Percentiles rank a stretch among this genome's conserved stretches.
Conservation (phyloP, 2,113 vertebrate genomes). For the Pardalotus punctatus region DNA sequence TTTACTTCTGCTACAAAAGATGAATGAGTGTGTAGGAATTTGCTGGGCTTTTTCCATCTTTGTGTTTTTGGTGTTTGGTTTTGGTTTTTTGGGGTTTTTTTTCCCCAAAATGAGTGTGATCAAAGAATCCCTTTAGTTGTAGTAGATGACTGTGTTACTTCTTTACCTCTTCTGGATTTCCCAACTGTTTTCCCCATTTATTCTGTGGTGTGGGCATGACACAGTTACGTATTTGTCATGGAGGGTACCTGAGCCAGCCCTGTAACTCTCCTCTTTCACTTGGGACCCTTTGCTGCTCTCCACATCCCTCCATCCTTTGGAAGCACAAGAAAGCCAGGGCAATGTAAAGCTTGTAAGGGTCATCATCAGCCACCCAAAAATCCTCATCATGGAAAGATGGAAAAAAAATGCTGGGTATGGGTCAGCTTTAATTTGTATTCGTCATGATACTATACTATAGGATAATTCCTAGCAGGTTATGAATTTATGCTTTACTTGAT, state of each 20-base stretch:
- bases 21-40: background rate
- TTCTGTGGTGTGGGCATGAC: background rate
- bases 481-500: background rate
- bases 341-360: background rate
- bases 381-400: background rate
- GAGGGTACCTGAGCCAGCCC: background rate
- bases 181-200: background rate
- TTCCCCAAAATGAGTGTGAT: background rate
- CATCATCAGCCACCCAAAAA: background rate
- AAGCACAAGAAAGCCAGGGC: background rate
- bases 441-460: accelerated
- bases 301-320: background rate
- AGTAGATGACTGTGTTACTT: background rate
- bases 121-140: background rate
- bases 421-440: background rate
- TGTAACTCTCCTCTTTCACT: background rate
- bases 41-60: background rate
- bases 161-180: background rate
- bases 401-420: background rate
- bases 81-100: background rate
- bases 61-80: background rate
- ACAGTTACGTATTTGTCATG: background rate
- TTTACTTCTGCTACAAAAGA: background rate
- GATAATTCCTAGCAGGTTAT: background rate
- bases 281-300: background rate